Percentiles rank a stretch among this genome's conserved stretches.
Evolutionary conservation across 2,888 invertebrate species (phyloP).

Genomic region (Argyra leucocephala): DNA sequence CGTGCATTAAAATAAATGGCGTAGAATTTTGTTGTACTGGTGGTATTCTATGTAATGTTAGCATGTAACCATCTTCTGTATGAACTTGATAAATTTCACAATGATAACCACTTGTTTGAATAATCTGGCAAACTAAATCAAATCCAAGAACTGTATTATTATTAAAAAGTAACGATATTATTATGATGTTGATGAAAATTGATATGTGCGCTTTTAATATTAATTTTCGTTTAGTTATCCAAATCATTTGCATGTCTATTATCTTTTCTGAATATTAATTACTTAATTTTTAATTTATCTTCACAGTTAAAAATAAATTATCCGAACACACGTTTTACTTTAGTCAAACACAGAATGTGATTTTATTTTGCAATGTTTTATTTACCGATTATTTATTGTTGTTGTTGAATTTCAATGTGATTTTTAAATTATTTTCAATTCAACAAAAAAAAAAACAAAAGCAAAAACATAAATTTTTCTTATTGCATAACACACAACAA

Average conservation of each 20-base stretch:
- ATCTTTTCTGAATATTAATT: too few relatives aligned
- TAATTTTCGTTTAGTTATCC: not conserved
- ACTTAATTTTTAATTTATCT: too few relatives aligned
- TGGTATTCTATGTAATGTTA: slow-evolving; percentile 36
- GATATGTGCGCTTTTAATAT: not conserved
- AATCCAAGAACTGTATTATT: not conserved
- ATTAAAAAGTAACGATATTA: not conserved
- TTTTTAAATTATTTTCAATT: too few relatives aligned
- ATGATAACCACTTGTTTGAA: slow-evolving; percentile 28
- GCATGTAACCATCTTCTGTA: slow-evolving; percentile 33
- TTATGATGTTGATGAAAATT: not conserved
- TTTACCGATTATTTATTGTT: too few relatives aligned
- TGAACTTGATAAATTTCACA: slow-evolving; percentile 30
- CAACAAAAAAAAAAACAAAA: too few relatives aligned
- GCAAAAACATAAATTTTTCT: too few relatives aligned
- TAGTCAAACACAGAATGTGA: not conserved
- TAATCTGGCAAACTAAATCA: slow-evolving; percentile 32
- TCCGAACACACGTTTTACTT: not conserved
- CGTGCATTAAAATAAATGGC: slow-evolving; percentile 33
- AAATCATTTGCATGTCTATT: not conserved
- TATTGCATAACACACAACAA: slow-evolving; percentile 1
- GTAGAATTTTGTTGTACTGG: slow-evolving; percentile 20
- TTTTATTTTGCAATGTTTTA: too few relatives aligned
- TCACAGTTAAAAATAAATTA: too few relatives aligned
- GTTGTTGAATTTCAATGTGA: too few relatives aligned